Conservation (phyloP, 2,113 vertebrate genomes). For the Acinonyx jubatus region DNA sequence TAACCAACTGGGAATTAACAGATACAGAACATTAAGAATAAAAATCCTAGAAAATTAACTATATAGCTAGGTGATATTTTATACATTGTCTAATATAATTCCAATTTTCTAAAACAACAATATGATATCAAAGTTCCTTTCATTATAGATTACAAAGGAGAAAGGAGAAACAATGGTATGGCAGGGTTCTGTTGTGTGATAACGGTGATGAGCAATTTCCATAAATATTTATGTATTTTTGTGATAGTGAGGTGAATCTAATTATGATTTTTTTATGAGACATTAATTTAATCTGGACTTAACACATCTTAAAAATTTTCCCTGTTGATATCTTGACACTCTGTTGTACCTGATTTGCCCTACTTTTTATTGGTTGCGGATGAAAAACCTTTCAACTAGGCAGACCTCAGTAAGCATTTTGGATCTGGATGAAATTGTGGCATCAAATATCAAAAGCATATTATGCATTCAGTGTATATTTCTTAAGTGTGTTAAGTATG, state of each 20-base stretch:
- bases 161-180: not conserved
- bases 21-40: not conserved
- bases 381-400: not conserved
- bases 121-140: not conserved
- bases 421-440: not conserved
- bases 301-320: not conserved
- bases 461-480: not conserved
- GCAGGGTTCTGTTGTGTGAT: not conserved
- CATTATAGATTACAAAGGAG: not conserved
- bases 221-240: not conserved
- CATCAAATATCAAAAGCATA: not conserved
- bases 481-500: not conserved
- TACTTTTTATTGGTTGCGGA: not conserved
- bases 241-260: not conserved
- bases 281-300: not conserved
- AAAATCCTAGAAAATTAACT: not conserved
- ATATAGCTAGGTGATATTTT: not conserved
- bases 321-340: not conserved
- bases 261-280: not conserved
- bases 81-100: not conserved
- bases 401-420: not conserved
- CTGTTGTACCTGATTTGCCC: not conserved
- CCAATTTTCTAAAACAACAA: not conserved
- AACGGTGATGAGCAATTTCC: not conserved
- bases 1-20: not conserved